A percentile compares a stretch with the other conserved stretches of the same genome.
Conservation (phyloP, 2,797 vertebrate species). For the Aphelocoma californica region DNA sequence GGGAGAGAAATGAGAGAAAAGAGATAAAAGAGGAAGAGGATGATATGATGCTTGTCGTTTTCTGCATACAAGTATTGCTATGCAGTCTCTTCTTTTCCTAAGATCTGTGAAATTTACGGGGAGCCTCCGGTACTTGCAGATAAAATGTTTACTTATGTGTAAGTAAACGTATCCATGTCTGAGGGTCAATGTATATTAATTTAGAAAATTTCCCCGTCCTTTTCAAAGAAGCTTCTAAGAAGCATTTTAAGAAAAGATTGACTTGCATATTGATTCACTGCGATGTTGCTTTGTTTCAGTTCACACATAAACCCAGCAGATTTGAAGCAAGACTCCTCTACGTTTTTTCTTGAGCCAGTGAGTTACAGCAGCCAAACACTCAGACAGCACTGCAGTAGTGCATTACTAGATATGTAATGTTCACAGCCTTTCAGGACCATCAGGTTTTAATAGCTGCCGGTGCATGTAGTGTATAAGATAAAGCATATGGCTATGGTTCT, state of each 20-base stretch:
- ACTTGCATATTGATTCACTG: background rate
- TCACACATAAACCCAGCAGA: fast-evolving
- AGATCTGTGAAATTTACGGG: background rate
- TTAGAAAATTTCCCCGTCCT: background rate
- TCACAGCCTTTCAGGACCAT: background rate
- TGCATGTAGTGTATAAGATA: background rate
- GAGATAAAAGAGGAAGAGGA: background rate
- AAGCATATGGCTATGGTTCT: background rate
- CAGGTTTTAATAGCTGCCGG: background rate
- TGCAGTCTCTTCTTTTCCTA: background rate
- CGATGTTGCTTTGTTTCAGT: background rate
- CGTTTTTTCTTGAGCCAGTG: background rate
- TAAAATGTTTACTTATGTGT: background rate
- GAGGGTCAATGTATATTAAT: background rate
- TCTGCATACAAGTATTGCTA: background rate
- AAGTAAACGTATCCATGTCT: background rate
- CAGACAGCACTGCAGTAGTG: background rate
- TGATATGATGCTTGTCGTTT: background rate
- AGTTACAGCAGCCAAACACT: background rate
- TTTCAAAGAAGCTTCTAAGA: background rate
- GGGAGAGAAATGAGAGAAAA: background rate
- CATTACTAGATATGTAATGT: background rate
- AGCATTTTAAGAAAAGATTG: background rate
- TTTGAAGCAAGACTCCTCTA: background rate
- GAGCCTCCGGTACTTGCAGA: background rate